phyloP scores from a whole-genome alignment of 2,113 vertebrate species.

The Brienomyrus brachyistius region DNA sequence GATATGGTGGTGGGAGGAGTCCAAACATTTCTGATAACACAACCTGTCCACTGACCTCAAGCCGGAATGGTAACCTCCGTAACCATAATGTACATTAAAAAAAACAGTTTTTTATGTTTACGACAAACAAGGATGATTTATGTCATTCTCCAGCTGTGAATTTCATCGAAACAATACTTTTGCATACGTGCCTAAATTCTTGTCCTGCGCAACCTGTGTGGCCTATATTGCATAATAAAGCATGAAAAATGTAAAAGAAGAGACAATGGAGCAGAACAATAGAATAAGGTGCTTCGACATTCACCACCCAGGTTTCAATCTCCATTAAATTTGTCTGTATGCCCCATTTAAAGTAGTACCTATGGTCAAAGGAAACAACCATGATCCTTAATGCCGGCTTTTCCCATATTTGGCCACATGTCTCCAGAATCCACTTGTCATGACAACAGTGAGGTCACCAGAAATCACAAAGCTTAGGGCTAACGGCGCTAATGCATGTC shows the following conservation, averaged over 20 bases:
- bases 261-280: background rate
- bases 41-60: background rate
- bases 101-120: background rate
- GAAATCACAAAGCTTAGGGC: background rate
- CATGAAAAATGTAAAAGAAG: background rate
- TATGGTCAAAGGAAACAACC: background rate
- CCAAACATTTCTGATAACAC: background rate
- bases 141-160: background rate
- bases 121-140: background rate
- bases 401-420: background rate
- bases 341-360: background rate
- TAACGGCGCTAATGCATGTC: background rate
- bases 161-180: background rate
- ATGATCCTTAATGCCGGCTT: background rate
- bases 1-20: background rate
- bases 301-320: background rate
- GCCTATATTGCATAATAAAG: background rate
- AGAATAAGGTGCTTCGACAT: background rate
- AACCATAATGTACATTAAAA: background rate
- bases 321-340: background rate
- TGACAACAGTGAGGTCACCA: background rate
- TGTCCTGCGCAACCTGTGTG: background rate
- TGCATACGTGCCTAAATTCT: background rate
- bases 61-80: background rate
- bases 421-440: background rate